A percentile compares a stretch with the other conserved stretches of the same genome.
These are phyloP conservation scores for Tetheella fluctuosa DNA, from an alignment of 2,888 invertebrate species.

Conservation along the genomic window DNA sequence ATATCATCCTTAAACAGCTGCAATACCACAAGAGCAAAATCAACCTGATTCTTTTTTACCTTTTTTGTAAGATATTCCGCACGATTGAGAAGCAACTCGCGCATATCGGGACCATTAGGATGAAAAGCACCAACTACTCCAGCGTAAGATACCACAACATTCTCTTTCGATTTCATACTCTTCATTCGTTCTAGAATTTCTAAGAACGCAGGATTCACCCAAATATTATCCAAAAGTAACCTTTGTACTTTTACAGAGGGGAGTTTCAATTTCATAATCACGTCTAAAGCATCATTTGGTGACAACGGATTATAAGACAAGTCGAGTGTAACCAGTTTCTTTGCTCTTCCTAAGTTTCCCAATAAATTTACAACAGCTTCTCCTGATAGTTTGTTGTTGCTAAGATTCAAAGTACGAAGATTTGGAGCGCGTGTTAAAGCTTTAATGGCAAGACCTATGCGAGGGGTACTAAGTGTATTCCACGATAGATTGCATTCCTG, in stretches of 20 bases:
- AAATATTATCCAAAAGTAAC: conserved; percentile 57
- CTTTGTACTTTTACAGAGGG: conserved; percentile 47
- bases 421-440: conserved; percentile 42
- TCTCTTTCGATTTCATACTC: conserved; percentile 38
- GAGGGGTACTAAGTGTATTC: conserved; percentile 52
- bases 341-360: conserved; percentile 41
- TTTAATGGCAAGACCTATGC: conserved; percentile 49
- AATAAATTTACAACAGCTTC: conserved; percentile 46
- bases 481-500: conserved; percentile 61
- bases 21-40: conserved; percentile 53
- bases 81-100: conserved; percentile 58
- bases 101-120: conserved; percentile 44
- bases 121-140: conserved; percentile 36
- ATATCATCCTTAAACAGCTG: conserved; percentile 50
- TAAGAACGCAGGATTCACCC: conserved; percentile 49
- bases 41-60: conserved; percentile 47
- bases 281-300: conserved; percentile 47
- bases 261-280: conserved; percentile 48
- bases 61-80: conserved; percentile 53
- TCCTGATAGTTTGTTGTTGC: conserved; percentile 56
- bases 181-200: conserved; percentile 37
- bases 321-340: conserved; percentile 53
- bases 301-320: conserved; percentile 63
- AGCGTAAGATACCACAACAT: conserved; percentile 53
- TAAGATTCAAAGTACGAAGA: conserved; percentile 51